These are phyloP conservation scores for Scatophagus argus DNA, from an alignment of 2,113 vertebrate genomes.

Conservation along the genomic window DNA sequence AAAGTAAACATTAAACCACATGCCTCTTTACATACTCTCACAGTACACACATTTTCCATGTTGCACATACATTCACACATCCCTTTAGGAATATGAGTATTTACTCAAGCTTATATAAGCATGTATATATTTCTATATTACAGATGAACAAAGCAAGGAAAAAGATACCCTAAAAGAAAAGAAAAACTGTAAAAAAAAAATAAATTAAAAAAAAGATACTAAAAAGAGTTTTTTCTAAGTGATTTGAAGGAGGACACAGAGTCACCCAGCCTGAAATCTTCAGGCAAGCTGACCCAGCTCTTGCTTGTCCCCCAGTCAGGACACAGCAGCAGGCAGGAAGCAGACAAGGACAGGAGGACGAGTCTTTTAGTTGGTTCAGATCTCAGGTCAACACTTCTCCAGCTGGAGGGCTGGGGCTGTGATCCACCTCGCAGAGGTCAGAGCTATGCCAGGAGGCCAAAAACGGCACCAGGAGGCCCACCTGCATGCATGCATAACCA, in stretches of 20 bases:
- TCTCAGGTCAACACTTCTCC: conserved; percentile 72
- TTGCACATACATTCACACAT: neutral
- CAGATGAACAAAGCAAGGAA: neutral
- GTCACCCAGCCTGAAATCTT: conserved; percentile 12
- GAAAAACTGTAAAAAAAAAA: neutral
- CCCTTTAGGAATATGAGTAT: neutral
- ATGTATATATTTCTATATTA: neutral
- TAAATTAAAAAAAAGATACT: neutral
- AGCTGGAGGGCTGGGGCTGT: conserved; percentile 74
- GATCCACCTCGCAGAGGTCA: conserved; percentile 69
- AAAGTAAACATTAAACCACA: neutral
- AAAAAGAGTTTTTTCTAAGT: conserved; percentile 2
- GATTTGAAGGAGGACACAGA: conserved; percentile 19
- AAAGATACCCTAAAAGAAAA: neutral
- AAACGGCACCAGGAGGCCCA: conserved; percentile 60
- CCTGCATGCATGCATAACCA: conserved; percentile 58
- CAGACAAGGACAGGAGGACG: conserved; percentile 71
- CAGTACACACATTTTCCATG: neutral
- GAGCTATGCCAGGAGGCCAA: conserved; percentile 57
- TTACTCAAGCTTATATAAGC: neutral
- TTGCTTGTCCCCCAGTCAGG: conserved; percentile 23
- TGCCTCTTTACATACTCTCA: neutral
- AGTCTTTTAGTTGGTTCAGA: conserved; percentile 38
- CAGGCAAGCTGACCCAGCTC: conserved; percentile 15
- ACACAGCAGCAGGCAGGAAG: conserved; percentile 23